phyloP scores from a whole-genome alignment of 2,888 invertebrate species.

The Poecilus cupreus region DNA sequence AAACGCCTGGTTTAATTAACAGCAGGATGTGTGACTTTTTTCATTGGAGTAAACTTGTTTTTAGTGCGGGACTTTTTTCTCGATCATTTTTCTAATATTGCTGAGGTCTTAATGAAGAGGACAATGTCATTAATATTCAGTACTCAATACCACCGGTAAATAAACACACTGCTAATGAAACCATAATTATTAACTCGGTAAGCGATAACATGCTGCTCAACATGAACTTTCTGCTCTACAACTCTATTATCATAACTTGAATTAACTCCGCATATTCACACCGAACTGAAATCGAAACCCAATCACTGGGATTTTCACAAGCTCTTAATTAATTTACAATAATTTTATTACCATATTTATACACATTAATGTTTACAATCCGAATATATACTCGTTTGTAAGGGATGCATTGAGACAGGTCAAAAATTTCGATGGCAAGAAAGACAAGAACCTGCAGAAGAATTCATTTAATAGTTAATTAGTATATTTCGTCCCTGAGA shows the following conservation, averaged over 20 bases:
- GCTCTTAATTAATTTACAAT: too few species aligned
- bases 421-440: too few species aligned
- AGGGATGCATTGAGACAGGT: too few species aligned
- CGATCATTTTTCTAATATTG: slow-evolving; percentile 4
- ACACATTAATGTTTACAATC: too few species aligned
- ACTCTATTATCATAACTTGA: slow-evolving; percentile 37
- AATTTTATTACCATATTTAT: too few species aligned
- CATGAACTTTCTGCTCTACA: slow-evolving; percentile 30
- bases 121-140: slow-evolving; percentile 40
- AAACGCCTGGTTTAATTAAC: slow-evolving; percentile 53
- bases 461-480: too few species aligned
- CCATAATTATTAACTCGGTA: slow-evolving; percentile 19
- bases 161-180: slow-evolving; percentile 27
- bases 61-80: slow-evolving; percentile 9
- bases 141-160: slow-evolving; percentile 9
- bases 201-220: slow-evolving; percentile 25
- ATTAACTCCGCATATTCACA: not conserved
- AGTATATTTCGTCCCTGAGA: too few species aligned
- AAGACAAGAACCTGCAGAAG: too few species aligned
- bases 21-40: slow-evolving; percentile 49
- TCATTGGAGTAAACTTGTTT: slow-evolving; percentile 27
- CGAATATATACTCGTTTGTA: too few species aligned
- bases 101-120: slow-evolving; percentile 24
- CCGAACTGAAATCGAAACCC: not conserved
- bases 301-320: not conserved